Base-by-base conservation (phyloP, 2,113 vertebrate genomes). In the Phyllostomus discolor region DNA sequence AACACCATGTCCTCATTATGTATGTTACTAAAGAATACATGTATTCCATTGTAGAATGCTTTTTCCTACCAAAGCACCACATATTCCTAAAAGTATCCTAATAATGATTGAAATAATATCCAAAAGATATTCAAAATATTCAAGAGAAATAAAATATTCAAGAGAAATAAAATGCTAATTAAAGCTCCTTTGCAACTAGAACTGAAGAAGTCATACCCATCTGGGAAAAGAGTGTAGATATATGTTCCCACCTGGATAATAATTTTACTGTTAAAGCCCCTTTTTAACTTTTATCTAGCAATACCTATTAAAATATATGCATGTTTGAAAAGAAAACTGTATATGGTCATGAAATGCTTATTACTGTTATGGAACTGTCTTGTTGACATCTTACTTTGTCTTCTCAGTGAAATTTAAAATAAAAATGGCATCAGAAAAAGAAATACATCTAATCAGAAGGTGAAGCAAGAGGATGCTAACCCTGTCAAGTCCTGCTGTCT, bases 391-490 rank as follows among this genome's bases (percentile, higher is more conserved):
- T 95, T 73, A 83, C 19, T 94, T 88, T 66, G 86, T 69, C 22
- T 70, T 75, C 26, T 82, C 19, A 43, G 75, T 86, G 64, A 83
- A 93, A 88, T 92, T 87, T 48, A 96, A 96, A 96, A 90, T 82
- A 85, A 82, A 96, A 88, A 88, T 73, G 50, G 48, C 59, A 82
- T 46, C 24, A 73, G 69, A 92, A 66, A 66, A 66, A 33, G 5
- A 33, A 66, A 33, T 64, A 64, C 10, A 64, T 31, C 35, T 48
- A 80, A 43, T 43, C 5, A 14, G 80, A 87, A 94, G n/a, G 48
- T 8, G 33, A 87, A 41, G 50, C 19, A 35, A 54, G 20, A 86
- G 57, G 50, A 24, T 20, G 41, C 52, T 33, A 52, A 59, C 31
- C 75, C 72, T 1, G 1, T 26, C 22, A 83, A 69, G 43, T 41